These are phyloP conservation scores for Hipposideros armiger DNA, from an alignment of 2,113 vertebrate species.

Conservation along the genomic window DNA sequence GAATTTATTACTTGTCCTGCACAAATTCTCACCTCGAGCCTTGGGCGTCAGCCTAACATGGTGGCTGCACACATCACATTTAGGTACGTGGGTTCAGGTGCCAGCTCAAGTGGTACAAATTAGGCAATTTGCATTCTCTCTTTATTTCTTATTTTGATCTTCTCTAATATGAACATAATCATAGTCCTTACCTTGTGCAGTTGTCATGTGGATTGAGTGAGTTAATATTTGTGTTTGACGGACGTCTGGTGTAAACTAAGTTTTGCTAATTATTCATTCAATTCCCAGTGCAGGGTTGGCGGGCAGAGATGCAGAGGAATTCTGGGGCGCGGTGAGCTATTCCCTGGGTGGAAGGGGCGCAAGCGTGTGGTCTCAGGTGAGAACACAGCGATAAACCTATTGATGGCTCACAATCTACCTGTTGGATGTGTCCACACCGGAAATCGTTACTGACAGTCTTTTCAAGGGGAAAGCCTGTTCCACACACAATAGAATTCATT, in stretches of 20 bases:
- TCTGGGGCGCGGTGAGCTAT: not conserved
- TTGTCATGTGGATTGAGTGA: not conserved
- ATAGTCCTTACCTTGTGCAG: not conserved
- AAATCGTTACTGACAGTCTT: not conserved
- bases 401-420: not conserved
- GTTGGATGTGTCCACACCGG: not conserved
- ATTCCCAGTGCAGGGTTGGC: not conserved
- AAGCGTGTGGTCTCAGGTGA: not conserved
- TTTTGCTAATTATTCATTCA: not conserved
- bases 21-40: not conserved
- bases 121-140: not conserved
- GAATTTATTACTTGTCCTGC: not conserved
- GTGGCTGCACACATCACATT: rapidly evolving
- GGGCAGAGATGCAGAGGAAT: not conserved
- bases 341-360: too few relatives aligned
- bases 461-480: not conserved
- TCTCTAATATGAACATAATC: not conserved
- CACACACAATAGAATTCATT: not conserved
- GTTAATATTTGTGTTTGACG: not conserved
- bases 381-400: not conserved
- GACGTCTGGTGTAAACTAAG: too few relatives aligned
- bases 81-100: rapidly evolving
- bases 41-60: not conserved
- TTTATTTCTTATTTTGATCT: not conserved
- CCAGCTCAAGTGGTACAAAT: not conserved